A percentile compares a stretch with the other conserved stretches of the same genome.
Conservation (phyloP, 2,888 invertebrate species). For the Cryptocephalus moraei region DNA sequence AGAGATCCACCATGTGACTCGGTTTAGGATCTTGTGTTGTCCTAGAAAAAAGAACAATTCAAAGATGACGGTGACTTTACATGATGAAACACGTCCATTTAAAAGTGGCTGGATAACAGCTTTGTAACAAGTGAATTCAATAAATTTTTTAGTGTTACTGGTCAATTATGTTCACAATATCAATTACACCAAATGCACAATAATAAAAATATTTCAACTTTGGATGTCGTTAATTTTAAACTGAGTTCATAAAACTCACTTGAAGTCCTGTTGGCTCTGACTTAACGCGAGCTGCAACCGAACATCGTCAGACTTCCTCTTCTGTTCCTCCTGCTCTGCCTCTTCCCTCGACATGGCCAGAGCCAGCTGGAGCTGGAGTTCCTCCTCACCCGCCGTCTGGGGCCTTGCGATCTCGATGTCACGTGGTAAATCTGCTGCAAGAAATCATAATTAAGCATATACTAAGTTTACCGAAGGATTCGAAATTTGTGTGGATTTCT, state of each 20-base stretch:
- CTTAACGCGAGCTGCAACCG: conserved; percentile 86
- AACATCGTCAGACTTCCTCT: conserved; percentile 90
- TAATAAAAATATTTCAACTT: neutral
- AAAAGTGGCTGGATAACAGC: too few species aligned
- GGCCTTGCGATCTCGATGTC: conserved; percentile 92
- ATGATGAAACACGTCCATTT: too few species aligned
- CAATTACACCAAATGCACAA: too few species aligned
- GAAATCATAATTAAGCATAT: neutral
- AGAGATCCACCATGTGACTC: conserved; percentile 71
- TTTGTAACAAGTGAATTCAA: too few species aligned
- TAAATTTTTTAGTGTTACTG: too few species aligned
- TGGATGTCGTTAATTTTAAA: neutral
- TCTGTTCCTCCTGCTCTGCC: conserved; percentile 92
- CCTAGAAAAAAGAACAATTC: conserved; percentile 1
- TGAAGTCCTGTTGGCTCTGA: conserved; percentile 89
- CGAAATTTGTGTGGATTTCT: too few species aligned
- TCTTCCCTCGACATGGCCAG: conserved; percentile 98
- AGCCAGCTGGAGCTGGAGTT: conserved; percentile 93
- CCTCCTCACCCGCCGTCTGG: conserved; percentile 95
- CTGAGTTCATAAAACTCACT: conserved; percentile 44
- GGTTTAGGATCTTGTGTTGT: conserved; percentile 18
- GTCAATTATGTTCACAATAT: too few species aligned
- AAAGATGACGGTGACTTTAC: too few species aligned
- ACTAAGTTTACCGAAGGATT: too few species aligned
- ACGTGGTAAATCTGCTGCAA: conserved; percentile 35